Evolutionary conservation across 2,113 vertebrate genomes (phyloP).

Genomic region (Hylia prasina): DNA sequence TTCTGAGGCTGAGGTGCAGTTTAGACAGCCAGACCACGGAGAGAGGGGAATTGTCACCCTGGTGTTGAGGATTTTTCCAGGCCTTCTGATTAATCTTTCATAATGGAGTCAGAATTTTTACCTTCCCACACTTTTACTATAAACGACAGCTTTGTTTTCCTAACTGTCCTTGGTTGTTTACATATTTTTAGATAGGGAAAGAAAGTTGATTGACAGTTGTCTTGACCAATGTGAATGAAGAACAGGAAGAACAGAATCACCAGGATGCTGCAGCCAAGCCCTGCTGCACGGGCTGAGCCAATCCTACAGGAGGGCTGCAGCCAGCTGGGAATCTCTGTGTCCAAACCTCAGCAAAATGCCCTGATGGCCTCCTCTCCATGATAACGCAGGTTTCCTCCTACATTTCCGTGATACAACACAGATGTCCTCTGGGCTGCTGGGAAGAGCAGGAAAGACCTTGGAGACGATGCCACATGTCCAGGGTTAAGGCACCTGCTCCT

Average conservation of each 20-base stretch:
- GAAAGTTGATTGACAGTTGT: no score
- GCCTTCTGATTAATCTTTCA: no score
- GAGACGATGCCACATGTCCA: fast-evolving
- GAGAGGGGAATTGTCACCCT: neutral
- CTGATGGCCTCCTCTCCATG: neutral
- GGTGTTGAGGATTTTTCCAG: no score
- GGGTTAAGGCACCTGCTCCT: neutral
- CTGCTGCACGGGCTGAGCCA: neutral
- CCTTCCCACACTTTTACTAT: no score
- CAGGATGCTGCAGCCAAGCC: neutral
- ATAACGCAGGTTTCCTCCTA: neutral
- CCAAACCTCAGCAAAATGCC: neutral
- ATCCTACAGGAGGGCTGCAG: neutral
- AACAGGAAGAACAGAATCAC: neutral
- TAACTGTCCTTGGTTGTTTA: no score
- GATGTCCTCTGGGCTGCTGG: neutral
- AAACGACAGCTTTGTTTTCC: no score
- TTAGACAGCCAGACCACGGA: neutral
- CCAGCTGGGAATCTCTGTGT: neutral
- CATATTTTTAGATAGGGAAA: no score
- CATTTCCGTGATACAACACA: neutral
- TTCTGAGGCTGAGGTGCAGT: neutral
- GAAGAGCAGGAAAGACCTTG: neutral
- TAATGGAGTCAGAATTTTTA: no score
- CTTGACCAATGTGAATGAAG: no score